Base-by-base conservation (phyloP, 2,797 vertebrate genomes). In the Gouania willdenowi region DNA sequence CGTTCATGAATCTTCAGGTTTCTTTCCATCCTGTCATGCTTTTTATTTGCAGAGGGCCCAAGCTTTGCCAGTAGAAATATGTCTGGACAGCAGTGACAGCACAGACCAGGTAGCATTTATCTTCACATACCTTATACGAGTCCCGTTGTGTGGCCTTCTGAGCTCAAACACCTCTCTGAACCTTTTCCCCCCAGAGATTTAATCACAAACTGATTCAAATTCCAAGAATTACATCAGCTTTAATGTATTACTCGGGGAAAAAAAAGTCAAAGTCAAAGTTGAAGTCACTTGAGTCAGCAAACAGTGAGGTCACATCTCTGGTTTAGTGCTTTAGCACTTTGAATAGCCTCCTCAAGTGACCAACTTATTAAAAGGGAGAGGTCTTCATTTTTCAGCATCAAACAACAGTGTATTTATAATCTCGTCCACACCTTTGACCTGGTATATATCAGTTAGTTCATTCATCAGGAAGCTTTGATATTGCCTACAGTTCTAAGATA, bases 1-100 rank as follows among this genome's bases (percentile, higher is more conserved):
- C 51, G 34, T 60, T 79, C 77, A 79, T 85, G 80, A 86, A 86
- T 88, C 87, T 74, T 52, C 46, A 30, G 21, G 13, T 45, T 44
- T 48, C 46, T 71, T 65, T 68, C 42, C 42, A 66, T 60, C 44
- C 19, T 37, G 48, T 71, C 51, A 54, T 25, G 39, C 46, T 38
- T 57, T n/a, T 23, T 3, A 3, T 13, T 14, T 1, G 12, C 6
- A 19, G 20, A 18, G 12, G 50, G 49, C 50, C 48, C 42, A 44
- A 23, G 30, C 52, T 38, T 24, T 19, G 30, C 21, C 5, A 2
- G 21, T 9, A 23, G 21, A 22, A 3, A 8, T 22, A 21, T 8
- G 6, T 23, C 4, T 9, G 25, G 13, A 14, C 13, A 3, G 13
- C 14, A 3, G 13, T 14, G 13, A 13, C 13, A 3, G 13, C 13